Evolutionary conservation across 2,888 invertebrate genomes (phyloP).

Genomic region (Cremastinae sp.): DNA sequence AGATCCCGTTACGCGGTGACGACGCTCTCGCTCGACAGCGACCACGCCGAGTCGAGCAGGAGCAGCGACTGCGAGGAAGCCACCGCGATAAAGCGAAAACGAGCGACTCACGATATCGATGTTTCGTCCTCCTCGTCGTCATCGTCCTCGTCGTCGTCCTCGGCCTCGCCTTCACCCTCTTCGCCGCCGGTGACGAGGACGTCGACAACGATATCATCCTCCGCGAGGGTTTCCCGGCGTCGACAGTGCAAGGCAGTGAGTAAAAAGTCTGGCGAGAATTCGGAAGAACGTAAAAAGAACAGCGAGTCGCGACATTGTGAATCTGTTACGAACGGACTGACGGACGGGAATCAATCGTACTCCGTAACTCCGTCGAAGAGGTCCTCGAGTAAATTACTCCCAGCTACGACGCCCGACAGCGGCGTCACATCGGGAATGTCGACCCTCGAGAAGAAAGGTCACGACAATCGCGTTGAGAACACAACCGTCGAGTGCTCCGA

Average conservation of each 20-base stretch:
- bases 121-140: slow-evolving; percentile 11
- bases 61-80: slow-evolving; percentile 62
- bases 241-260: slow-evolving; percentile 67
- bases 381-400: slow-evolving; percentile 57
- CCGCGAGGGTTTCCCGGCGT: slow-evolving; percentile 59
- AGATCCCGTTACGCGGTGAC: slow-evolving; percentile 66
- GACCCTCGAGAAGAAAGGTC: slow-evolving; percentile 72
- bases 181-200: slow-evolving; percentile 42
- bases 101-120: slow-evolving; percentile 67
- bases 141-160: not conserved
- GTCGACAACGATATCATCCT: slow-evolving; percentile 17
- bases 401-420: slow-evolving; percentile 75
- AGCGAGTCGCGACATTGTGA: slow-evolving; percentile 64
- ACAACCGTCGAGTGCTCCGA: slow-evolving; percentile 73
- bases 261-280: slow-evolving; percentile 36
- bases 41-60: slow-evolving; percentile 60
- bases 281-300: slow-evolving; percentile 62
- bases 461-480: slow-evolving; percentile 58
- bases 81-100: slow-evolving; percentile 65
- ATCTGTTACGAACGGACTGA: slow-evolving; percentile 62
- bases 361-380: slow-evolving; percentile 64
- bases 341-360: slow-evolving; percentile 36
- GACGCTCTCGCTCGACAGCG: slow-evolving; percentile 55
- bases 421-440: slow-evolving; percentile 77
- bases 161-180: too few relatives aligned